These are phyloP conservation scores for Gobio gobio DNA, from an alignment of 2,113 vertebrate species.

Conservation along the genomic window DNA sequence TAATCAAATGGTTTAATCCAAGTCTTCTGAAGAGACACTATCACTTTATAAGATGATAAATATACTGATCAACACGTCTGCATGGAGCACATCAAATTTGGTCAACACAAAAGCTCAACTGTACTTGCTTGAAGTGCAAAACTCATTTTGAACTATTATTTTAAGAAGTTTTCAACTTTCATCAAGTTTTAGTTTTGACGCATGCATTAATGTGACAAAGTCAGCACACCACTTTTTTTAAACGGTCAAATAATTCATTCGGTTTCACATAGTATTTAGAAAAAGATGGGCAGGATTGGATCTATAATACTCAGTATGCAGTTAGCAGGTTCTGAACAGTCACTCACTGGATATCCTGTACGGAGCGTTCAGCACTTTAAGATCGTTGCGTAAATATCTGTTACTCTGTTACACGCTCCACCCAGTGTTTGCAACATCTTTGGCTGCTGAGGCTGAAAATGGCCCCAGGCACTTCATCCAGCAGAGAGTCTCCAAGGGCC, in stretches of 20 bases:
- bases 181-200: neutral
- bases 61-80: neutral
- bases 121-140: neutral
- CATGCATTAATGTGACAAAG: neutral
- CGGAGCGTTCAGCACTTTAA: slow-evolving; percentile 15
- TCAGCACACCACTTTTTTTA: neutral
- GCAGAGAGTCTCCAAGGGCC: slow-evolving; percentile 48
- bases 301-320: neutral
- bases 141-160: neutral
- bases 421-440: slow-evolving; percentile 42
- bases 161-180: neutral
- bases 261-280: neutral
- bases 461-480: slow-evolving; percentile 54
- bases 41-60: neutral
- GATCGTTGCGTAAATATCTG: slow-evolving; percentile 29
- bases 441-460: slow-evolving; percentile 50
- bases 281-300: neutral
- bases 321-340: slow-evolving; percentile 2
- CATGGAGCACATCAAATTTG: neutral
- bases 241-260: neutral
- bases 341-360: neutral
- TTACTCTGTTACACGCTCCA: slow-evolving; percentile 35
- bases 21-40: neutral
- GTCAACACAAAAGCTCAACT: neutral
- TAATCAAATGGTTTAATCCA: neutral